A percentile compares a stretch with the other conserved stretches of the same genome.
These are phyloP conservation scores for Gryllus longicercus DNA, from an alignment of 2,888 invertebrate species.

Conservation along the genomic window DNA sequence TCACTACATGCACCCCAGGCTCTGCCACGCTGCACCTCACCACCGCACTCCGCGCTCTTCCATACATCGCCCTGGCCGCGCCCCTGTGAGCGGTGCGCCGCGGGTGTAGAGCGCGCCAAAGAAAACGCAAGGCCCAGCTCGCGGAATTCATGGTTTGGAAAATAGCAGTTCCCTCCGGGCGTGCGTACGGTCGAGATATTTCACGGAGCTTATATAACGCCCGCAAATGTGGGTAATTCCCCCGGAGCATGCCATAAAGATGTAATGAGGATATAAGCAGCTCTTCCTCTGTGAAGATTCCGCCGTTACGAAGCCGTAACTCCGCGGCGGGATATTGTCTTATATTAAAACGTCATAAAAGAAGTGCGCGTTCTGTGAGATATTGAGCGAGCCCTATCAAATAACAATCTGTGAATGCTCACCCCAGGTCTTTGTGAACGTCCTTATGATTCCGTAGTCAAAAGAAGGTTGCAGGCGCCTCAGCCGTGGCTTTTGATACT, in stretches of 20 bases:
- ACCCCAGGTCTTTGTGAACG: too few relatives aligned
- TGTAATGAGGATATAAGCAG: slow-evolving; percentile 17
- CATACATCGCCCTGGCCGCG: too few relatives aligned
- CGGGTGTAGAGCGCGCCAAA: too few relatives aligned
- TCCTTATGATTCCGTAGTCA: too few relatives aligned
- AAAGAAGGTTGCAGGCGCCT: too few relatives aligned
- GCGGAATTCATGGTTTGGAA: slow-evolving; percentile 17
- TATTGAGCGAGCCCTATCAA: neutral
- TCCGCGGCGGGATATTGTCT: neutral
- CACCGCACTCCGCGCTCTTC: too few relatives aligned
- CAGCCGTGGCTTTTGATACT: too few relatives aligned
- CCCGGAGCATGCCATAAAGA: slow-evolving; percentile 9
- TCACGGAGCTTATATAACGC: slow-evolving; percentile 5
- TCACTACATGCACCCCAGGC: too few relatives aligned
- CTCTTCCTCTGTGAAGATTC: slow-evolving; percentile 1
- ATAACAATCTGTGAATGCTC: neutral
- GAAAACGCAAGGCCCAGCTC: neutral
- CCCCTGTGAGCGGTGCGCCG: too few relatives aligned
- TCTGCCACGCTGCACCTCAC: too few relatives aligned
- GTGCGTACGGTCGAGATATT: slow-evolving; percentile 1
- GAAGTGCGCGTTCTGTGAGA: neutral
- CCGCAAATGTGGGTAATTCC: slow-evolving; percentile 10
- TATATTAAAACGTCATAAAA: slow-evolving; percentile 4
- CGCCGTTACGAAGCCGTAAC: slow-evolving; percentile 8
- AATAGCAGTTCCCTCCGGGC: neutral